Conservation (phyloP, 2,888 invertebrate genomes). For the Molanna angustata region DNA sequence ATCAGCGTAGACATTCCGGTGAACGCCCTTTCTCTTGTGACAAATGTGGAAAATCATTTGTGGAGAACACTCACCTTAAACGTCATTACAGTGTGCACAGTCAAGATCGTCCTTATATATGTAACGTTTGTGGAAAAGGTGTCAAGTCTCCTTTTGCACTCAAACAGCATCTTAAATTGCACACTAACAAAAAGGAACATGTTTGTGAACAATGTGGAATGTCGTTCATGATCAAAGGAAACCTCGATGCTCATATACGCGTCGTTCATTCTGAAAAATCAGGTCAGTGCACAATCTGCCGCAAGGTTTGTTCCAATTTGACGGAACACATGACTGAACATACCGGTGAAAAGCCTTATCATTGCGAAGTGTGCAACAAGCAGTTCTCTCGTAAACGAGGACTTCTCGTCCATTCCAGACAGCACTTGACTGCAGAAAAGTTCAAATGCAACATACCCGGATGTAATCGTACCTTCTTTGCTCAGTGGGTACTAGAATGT, state of each 20-base stretch:
- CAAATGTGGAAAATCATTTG: conserved; percentile 48
- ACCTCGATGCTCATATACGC: conserved; percentile 22
- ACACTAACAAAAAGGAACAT: conserved; percentile 22
- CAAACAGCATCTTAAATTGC: conserved; percentile 25
- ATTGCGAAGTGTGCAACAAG: conserved; percentile 22
- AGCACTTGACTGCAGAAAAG: conserved; percentile 16
- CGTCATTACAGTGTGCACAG: conserved; percentile 26
- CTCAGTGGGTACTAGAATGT: conserved; percentile 19
- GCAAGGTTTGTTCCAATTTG: conserved; percentile 20
- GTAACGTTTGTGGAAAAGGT: conserved; percentile 27
- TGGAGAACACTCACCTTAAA: conserved; percentile 37
- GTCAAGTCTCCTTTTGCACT: conserved; percentile 26
- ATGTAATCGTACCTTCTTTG: conserved; percentile 14
- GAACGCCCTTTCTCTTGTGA: conserved; percentile 46
- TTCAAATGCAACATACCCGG: conserved; percentile 16
- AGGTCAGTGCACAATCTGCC: conserved; percentile 22
- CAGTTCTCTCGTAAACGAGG: conserved; percentile 23
- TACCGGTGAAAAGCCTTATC: conserved; percentile 23
- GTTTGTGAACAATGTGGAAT: conserved; percentile 26
- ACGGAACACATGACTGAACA: conserved; percentile 26
- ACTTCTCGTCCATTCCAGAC: conserved; percentile 18
- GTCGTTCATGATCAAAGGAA: conserved; percentile 20
- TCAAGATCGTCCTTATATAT: conserved; percentile 21
- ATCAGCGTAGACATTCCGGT: conserved; percentile 44
- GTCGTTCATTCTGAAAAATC: conserved; percentile 24